phyloP scores from a whole-genome alignment of 2,113 vertebrate species.

The Sander lucioperca region DNA sequence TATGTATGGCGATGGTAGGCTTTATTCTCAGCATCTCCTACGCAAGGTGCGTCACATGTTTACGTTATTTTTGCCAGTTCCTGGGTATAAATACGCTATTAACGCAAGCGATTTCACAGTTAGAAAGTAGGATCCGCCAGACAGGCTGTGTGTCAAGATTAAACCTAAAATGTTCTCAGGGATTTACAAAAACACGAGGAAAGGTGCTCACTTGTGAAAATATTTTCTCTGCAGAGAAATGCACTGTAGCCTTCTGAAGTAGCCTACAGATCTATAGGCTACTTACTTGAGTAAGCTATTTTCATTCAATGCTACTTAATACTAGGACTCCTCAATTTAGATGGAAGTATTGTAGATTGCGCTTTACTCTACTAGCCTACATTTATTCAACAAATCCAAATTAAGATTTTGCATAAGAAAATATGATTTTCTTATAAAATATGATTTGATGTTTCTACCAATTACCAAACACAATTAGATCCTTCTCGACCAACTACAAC shows the following conservation, averaged over 20 bases:
- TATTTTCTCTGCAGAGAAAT: neutral
- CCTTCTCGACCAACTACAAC: neutral
- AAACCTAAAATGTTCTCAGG: neutral
- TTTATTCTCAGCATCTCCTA: constrained; percentile 49
- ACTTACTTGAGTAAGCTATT: neutral
- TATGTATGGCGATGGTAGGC: neutral
- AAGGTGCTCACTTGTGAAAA: neutral
- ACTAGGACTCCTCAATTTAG: no score
- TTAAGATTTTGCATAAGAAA: neutral
- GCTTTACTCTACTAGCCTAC: neutral
- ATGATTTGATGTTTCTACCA: neutral
- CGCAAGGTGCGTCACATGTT: constrained; percentile 32
- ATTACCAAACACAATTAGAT: neutral
- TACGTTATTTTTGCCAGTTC: neutral
- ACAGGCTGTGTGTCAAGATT: neutral
- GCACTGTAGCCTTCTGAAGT: neutral
- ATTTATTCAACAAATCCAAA: neutral
- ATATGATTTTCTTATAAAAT: neutral
- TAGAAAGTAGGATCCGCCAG: neutral
- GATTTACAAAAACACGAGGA: neutral
- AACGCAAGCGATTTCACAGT: neutral
- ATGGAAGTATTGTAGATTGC: no score
- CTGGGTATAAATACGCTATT: neutral
- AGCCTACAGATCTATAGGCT: no score
- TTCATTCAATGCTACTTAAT: neutral